phyloP scores from a whole-genome alignment of 1,140 invertebrate species.

The Drosophila lacertosa region DNA sequence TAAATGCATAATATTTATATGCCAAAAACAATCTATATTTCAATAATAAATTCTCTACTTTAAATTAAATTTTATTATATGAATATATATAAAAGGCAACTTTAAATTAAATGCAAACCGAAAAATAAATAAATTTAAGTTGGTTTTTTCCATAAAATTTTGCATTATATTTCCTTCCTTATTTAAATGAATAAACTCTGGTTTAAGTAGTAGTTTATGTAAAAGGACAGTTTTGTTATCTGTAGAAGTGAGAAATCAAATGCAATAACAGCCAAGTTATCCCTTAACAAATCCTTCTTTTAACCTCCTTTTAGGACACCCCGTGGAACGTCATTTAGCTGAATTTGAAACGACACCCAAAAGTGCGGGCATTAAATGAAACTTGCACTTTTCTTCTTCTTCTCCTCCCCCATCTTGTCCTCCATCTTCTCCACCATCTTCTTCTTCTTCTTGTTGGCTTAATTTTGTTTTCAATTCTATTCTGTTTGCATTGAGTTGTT shows the following conservation, averaged over 20 bases:
- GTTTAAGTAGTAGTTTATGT: neutral
- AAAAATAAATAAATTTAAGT: too few relatives aligned
- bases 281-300: conserved; percentile 39
- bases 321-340: conserved; percentile 66
- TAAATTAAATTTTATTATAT: too few relatives aligned
- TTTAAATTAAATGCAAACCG: too few relatives aligned
- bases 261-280: conserved; percentile 10
- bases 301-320: conserved; percentile 23
- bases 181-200: neutral
- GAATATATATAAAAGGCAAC: too few relatives aligned
- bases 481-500: neutral
- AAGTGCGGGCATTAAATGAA: conserved; percentile 75
- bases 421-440: conserved; percentile 26
- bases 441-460: conserved; percentile 6
- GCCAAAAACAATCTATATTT: too few relatives aligned
- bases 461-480: conserved; percentile 15
- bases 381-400: conserved; percentile 43
- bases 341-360: conserved; percentile 69
- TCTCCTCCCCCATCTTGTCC: neutral
- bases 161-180: neutral
- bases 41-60: too few relatives aligned
- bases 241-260: too few relatives aligned
- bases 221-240: too few relatives aligned
- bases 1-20: too few relatives aligned
- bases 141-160: too few relatives aligned